Conservation (phyloP, 2,113 vertebrate species). For the Nerophis ophidion region DNA sequence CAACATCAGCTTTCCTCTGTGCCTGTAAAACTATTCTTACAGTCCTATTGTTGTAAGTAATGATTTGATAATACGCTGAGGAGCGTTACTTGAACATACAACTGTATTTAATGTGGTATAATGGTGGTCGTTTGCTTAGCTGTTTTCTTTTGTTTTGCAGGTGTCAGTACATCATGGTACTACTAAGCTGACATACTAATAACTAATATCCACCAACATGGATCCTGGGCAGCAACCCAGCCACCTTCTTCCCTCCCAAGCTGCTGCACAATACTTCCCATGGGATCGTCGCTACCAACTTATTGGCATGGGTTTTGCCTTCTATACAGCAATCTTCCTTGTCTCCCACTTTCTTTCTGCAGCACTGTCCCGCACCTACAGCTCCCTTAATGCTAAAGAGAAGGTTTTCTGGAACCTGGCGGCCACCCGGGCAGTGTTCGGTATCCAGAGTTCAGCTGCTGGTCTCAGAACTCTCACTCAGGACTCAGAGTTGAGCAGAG, state of each 20-base stretch:
- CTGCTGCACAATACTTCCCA: conserved; percentile 75
- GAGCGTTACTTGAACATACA: neutral
- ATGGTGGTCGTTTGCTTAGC: too few relatives aligned
- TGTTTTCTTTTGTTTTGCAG: conserved; percentile 14
- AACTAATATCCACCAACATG: conserved; percentile 26
- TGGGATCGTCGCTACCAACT: conserved; percentile 74
- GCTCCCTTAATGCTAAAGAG: conserved; percentile 75
- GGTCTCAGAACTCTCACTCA: conserved; percentile 82
- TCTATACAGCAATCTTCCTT: conserved; percentile 80
- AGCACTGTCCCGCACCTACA: conserved; percentile 73
- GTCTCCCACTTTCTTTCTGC: conserved; percentile 78
- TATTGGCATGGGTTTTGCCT: conserved; percentile 74
- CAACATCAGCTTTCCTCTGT: neutral
- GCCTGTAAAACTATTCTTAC: neutral
- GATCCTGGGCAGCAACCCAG: conserved; percentile 19
- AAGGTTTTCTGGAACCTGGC: conserved; percentile 94
- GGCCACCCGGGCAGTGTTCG: conserved; percentile 82
- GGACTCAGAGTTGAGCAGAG: conserved; percentile 75
- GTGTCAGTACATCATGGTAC: neutral
- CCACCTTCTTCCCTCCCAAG: conserved; percentile 18
- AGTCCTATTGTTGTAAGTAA: too few relatives aligned
- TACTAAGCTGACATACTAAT: neutral
- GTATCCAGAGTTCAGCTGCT: conserved; percentile 77
- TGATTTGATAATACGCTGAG: neutral
- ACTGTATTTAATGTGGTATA: too few relatives aligned